These are phyloP conservation scores for Apantesis nais DNA, from an alignment of 2,888 invertebrate species.

Conservation along the genomic window DNA sequence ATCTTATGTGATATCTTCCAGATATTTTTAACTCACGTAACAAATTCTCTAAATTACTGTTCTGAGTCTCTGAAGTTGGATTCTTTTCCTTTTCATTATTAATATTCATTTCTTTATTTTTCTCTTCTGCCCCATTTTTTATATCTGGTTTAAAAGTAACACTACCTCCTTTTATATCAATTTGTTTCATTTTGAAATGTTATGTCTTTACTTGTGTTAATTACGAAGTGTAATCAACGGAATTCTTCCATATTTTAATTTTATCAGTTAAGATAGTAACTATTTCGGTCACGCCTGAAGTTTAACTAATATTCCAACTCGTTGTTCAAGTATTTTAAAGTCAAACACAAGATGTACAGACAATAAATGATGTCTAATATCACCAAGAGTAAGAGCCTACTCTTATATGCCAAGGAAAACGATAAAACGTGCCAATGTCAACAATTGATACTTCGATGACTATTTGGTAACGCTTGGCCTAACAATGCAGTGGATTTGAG, in stretches of 20 bases:
- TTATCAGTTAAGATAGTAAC: not conserved
- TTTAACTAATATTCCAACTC: not conserved
- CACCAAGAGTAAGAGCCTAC: not conserved
- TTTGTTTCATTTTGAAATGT: not conserved
- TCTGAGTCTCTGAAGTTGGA: not conserved
- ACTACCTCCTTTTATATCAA: not conserved
- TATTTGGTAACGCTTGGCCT: not conserved
- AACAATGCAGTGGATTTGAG: not conserved
- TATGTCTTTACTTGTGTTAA: not conserved
- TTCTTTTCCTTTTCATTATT: not conserved
- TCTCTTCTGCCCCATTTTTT: not conserved
- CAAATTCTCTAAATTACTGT: constrained; percentile 33
- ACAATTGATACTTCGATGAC: constrained; percentile 8
- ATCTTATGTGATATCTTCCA: constrained; percentile 42
- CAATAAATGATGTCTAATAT: not conserved
- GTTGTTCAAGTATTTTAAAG: not conserved
- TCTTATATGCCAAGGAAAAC: constrained; percentile 10
- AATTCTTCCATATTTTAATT: not conserved
- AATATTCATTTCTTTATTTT: constrained; percentile 2
- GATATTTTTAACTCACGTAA: constrained; percentile 38
- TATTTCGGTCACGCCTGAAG: not conserved
- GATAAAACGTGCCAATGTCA: not conserved
- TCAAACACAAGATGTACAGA: not conserved
- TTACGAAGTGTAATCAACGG: not conserved
- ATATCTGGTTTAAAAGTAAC: not conserved